Evolutionary conservation across 2,888 invertebrate genomes (phyloP).

Genomic region (Lobophora halterata): DNA sequence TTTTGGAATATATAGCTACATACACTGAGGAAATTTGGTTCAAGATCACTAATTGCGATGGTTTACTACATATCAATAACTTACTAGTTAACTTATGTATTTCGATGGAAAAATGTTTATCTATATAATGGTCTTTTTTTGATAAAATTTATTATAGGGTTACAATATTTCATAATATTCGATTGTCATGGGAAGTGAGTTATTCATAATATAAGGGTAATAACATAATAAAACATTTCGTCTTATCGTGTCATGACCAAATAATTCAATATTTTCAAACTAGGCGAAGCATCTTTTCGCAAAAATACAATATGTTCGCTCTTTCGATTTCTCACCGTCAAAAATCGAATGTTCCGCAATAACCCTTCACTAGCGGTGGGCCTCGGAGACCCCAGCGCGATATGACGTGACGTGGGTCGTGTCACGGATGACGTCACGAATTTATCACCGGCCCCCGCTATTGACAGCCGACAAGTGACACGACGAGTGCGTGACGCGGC

Average conservation of each 20-base stretch:
- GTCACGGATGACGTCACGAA: slow-evolving; percentile 42
- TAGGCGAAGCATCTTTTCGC: slow-evolving; percentile 1
- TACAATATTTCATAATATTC: too few relatives aligned
- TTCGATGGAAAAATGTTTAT: too few relatives aligned
- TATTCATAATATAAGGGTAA: too few relatives aligned
- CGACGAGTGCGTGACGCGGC: slow-evolving; percentile 27
- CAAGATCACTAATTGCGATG: too few relatives aligned
- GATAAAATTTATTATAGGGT: too few relatives aligned
- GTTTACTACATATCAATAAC: too few relatives aligned
- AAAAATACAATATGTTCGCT: slow-evolving; percentile 17
- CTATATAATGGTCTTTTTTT: too few relatives aligned
- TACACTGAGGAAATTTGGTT: too few relatives aligned
- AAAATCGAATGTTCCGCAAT: slow-evolving; percentile 41
- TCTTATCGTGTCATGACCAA: not conserved
- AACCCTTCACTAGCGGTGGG: slow-evolving; percentile 39
- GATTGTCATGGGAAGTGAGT: too few relatives aligned
- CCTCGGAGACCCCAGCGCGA: slow-evolving; percentile 29
- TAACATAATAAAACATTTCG: too few relatives aligned
- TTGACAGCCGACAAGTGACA: slow-evolving; percentile 45
- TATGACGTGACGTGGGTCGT: slow-evolving; percentile 56
- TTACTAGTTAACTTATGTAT: too few relatives aligned
- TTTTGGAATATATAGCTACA: too few relatives aligned
- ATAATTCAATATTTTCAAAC: slow-evolving; percentile 8
- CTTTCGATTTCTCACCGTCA: slow-evolving; percentile 23
- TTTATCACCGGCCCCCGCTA: slow-evolving; percentile 57